These are phyloP conservation scores for Ancistrus triradiatus DNA, from an alignment of 2,113 vertebrate genomes.

Conservation along the genomic window DNA sequence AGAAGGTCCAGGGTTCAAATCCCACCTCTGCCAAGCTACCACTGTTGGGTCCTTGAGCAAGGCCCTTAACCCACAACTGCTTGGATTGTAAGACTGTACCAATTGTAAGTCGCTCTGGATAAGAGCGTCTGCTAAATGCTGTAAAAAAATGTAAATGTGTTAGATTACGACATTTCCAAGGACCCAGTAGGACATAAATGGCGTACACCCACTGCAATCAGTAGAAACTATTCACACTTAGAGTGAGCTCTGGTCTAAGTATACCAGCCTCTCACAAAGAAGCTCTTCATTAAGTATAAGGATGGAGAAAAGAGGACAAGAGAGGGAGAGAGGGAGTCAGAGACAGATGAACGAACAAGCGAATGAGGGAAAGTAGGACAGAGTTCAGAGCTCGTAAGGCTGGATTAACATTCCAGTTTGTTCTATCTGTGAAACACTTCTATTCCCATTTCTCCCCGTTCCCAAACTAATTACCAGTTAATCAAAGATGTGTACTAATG, in stretches of 20 bases:
- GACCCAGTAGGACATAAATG: constrained; percentile 5
- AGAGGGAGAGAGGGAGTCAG: background rate
- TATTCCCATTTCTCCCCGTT: constrained; percentile 1
- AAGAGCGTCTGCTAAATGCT: no score
- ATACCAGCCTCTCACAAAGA: constrained; percentile 26
- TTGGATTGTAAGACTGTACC: no score
- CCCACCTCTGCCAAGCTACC: no score
- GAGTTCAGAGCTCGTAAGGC: constrained; percentile 24
- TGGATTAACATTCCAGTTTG: constrained; percentile 23
- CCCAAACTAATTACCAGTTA: constrained; percentile 4
- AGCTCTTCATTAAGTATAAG: constrained; percentile 23
- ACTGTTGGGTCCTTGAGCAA: no score
- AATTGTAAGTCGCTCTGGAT: no score
- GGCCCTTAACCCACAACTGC: no score
- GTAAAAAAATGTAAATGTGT: no score
- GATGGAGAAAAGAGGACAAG: constrained; percentile 28
- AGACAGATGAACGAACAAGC: constrained; percentile 16
- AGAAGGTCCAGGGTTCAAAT: no score
- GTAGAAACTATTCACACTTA: constrained; percentile 37
- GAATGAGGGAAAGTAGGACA: constrained; percentile 24
- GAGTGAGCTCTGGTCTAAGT: background rate
- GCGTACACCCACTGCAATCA: background rate
- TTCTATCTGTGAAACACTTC: background rate
- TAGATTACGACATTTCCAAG: background rate
- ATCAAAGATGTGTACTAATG: no score